A percentile compares a stretch with the other conserved stretches of the same genome.
These are phyloP conservation scores for Colius striatus DNA, from an alignment of 2,113 vertebrate genomes.

Conservation along the genomic window DNA sequence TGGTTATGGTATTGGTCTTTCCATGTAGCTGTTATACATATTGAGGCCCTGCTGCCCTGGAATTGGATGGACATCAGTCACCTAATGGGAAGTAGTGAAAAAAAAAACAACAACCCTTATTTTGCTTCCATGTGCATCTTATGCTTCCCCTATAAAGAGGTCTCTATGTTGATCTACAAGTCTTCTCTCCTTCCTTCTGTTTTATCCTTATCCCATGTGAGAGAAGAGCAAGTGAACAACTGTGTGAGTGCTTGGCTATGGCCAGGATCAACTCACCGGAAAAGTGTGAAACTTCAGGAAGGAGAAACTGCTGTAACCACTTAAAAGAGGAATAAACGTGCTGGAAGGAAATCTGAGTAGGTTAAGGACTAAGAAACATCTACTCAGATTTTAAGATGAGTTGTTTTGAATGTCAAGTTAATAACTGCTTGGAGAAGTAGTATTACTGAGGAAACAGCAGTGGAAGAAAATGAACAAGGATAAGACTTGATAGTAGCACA, in stretches of 20 bases:
- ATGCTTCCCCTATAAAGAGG: background rate
- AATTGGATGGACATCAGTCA: background rate
- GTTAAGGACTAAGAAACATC: background rate
- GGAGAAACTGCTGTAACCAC: background rate
- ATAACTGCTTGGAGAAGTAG: background rate
- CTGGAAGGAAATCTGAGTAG: background rate
- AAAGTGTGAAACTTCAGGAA: background rate
- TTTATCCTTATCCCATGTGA: background rate
- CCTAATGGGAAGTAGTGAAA: background rate
- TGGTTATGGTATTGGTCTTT: background rate
- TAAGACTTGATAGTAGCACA: background rate
- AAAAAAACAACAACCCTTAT: background rate
- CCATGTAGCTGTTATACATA: accelerated
- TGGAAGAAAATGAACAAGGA: background rate
- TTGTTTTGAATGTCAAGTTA: background rate
- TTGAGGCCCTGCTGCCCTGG: background rate
- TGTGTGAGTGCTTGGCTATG: background rate
- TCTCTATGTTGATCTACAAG: background rate
- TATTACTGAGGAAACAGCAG: background rate
- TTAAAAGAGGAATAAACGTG: background rate
- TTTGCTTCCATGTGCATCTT: background rate
- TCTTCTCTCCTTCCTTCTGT: background rate
- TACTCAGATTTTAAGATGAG: background rate
- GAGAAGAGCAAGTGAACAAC: background rate
- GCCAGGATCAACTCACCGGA: background rate